Evolutionary conservation across 2,113 vertebrate genomes (phyloP), one percentile per base, ranked within the genome.

Genomic region (Carollia perspicillata): DNA sequence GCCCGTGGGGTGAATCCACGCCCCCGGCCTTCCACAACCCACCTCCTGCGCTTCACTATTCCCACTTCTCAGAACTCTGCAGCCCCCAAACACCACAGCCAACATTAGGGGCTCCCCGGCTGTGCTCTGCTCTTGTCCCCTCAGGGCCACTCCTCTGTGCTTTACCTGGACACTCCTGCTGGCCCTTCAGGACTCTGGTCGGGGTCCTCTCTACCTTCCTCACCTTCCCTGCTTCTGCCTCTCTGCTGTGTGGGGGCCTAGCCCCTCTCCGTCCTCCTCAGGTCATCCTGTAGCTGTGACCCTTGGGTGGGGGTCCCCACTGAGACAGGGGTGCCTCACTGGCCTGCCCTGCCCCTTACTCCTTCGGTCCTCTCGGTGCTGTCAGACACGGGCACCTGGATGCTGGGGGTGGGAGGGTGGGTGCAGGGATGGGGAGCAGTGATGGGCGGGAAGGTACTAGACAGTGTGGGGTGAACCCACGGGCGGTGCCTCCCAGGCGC

Each of bases 381-480:
- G 12, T 22, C 42, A n/a, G 16, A 74, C 47, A 51, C 8, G 11
- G 63, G 37, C 0, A 1, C 60, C 44, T 49, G 40, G 44, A 13
- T 4, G 72, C 18, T 35, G 81, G 0, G 23, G 4, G 22, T 22
- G 47, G 63, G 6, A 6, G 80, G 33, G 0, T 18, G 28, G 4
- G 17, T 33, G 53, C 63, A 6, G 4, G 79, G 33, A 0, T 18
- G 28, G 44, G 8, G 33, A 22, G 44, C 22, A 42, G 28, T 11
- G 28, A 3, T 9, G 2, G 2, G 1, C 6, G 8, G 2, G 37
- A 26, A 18, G 0, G 7, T 5, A 10, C 16, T 17, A 11, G 5
- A 3, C 1, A 5, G n/a, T 3, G 33, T 79, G 0, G 14, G 53
- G 23, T 0, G 3, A 4, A 0, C 0, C 3, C 6, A 0, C 0